These are phyloP conservation scores for Apeira syringaria DNA, from an alignment of 2,888 invertebrate species.

Conservation along the genomic window DNA sequence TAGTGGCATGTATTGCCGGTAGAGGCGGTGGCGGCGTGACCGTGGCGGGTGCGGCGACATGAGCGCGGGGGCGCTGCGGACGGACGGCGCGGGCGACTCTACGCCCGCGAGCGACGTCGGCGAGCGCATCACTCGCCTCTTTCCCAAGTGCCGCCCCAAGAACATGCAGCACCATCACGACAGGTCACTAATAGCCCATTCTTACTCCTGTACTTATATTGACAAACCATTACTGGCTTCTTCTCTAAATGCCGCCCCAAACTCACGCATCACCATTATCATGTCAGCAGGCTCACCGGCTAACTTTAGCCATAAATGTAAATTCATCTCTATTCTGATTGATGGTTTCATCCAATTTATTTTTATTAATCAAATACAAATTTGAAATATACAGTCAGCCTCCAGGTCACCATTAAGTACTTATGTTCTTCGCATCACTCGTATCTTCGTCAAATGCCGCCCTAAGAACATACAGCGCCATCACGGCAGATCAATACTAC, in stretches of 20 bases:
- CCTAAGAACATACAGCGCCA: slow-evolving; percentile 85
- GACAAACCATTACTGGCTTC: too few relatives aligned
- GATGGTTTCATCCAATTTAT: too few relatives aligned
- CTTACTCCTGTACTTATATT: too few relatives aligned
- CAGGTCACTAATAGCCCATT: too few relatives aligned
- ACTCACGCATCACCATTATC: too few relatives aligned
- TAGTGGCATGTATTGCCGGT: slow-evolving; percentile 61
- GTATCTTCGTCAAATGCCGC: slow-evolving; percentile 94
- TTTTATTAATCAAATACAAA: too few relatives aligned
- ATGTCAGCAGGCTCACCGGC: too few relatives aligned
- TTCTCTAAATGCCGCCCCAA: too few relatives aligned
- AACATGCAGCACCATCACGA: slow-evolving; percentile 80
- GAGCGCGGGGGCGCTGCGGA: slow-evolving; percentile 75
- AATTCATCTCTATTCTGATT: too few relatives aligned
- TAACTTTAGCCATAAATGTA: too few relatives aligned
- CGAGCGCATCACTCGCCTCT: slow-evolving; percentile 92
- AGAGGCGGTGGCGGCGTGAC: slow-evolving; percentile 70
- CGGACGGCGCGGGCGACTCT: slow-evolving; percentile 78
- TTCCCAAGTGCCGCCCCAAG: slow-evolving; percentile 93
- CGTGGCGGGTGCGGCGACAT: slow-evolving; percentile 64
- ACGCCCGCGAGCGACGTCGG: slow-evolving; percentile 82
- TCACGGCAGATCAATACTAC: slow-evolving; percentile 68
- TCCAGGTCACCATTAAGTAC: too few relatives aligned
- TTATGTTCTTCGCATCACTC: slow-evolving; percentile 93
- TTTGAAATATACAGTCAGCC: too few relatives aligned